Evolutionary conservation across 2,797 vertebrate genomes (phyloP), one percentile per base, ranked within the genome.

Genomic region (Paratrypauchen microcephalus): DNA sequence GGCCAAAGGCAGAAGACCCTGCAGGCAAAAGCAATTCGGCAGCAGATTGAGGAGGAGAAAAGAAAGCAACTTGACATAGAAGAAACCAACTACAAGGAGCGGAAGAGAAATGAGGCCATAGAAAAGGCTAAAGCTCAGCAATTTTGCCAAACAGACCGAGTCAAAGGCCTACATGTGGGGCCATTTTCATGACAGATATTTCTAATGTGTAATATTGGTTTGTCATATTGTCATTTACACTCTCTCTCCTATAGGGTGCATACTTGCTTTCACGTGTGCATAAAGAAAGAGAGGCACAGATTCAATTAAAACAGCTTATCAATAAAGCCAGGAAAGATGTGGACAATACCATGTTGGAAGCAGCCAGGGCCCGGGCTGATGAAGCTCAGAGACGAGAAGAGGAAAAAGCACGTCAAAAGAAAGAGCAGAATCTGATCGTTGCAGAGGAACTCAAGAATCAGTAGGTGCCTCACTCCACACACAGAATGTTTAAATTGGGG

Each of bases 201-300:
- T n/a, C 7, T 64, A 28, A 18, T 64, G 24, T 4, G 41, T 64
- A 19, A 16, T 26, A 19, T 26, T 28, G 5, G 2, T 28, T 19
- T 64, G 45, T 48, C 18, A 57, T 48, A 19, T 26, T 48, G 21
- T 47, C 6, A 48, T n/a, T n/a, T n/a, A n/a, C n/a, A n/a, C n/a
- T n/a, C 0, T 23, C 32, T 78, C 0, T 23, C 32, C 77, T 61
- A 88, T 90, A 99, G 98, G 89, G 94, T 69, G 96, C 94, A 6
- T 88, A 98, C 61, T 73, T 96, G 80, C 87, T 97, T 86, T 90
- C 94, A 12, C 93, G 95, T 82, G 96, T 96, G 78, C 79, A 97
- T 71, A 96, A 95, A 77, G 97, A 99, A 90, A 94, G 96, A 73
- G 96, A 98, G 52, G 95, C 95, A 74, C 98, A 99, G 88, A 79